A percentile compares a stretch with the other conserved stretches of the same genome.
Conservation (phyloP, 2,888 invertebrate species). For the Ichneumoninae sp. region DNA sequence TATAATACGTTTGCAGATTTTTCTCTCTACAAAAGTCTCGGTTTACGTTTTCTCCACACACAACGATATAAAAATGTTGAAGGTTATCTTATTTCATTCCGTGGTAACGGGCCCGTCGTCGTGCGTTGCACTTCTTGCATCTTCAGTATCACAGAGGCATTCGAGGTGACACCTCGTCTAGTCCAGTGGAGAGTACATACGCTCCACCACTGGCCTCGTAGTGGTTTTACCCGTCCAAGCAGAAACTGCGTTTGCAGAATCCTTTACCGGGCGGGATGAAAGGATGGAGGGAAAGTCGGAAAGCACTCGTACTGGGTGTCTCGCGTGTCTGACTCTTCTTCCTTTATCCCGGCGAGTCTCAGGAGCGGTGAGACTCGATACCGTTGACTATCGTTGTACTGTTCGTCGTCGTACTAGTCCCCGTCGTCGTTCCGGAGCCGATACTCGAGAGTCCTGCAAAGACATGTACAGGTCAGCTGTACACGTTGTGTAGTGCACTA, state of each 20-base stretch:
- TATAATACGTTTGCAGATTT: neutral
- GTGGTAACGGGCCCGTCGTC: conserved; percentile 9
- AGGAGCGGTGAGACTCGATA: conserved; percentile 58
- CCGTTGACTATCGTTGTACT: conserved; percentile 58
- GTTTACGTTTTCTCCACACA: neutral
- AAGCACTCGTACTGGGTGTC: conserved; percentile 31
- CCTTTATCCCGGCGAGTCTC: conserved; percentile 32
- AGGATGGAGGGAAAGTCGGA: conserved; percentile 22
- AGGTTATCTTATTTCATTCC: conserved; percentile 27
- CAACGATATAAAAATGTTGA: neutral
- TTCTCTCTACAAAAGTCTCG: neutral
- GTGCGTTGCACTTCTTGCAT: conserved; percentile 20
- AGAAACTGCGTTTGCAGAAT: conserved; percentile 34
- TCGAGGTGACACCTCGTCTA: neutral
- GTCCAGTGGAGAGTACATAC: conserved; percentile 22
- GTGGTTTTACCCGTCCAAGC: conserved; percentile 20
- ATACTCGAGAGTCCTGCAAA: conserved; percentile 58
- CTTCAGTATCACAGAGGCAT: conserved; percentile 16
- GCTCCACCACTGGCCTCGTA: neutral
- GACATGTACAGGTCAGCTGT: conserved; percentile 9
- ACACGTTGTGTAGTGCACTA: neutral
- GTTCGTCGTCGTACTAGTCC: conserved; percentile 14
- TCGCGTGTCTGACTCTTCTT: conserved; percentile 24
- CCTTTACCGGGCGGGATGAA: conserved; percentile 17
- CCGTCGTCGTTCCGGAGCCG: conserved; percentile 17